phyloP scores from a whole-genome alignment of 2,888 invertebrate species.

The Micoletzkya japonica region DNA sequence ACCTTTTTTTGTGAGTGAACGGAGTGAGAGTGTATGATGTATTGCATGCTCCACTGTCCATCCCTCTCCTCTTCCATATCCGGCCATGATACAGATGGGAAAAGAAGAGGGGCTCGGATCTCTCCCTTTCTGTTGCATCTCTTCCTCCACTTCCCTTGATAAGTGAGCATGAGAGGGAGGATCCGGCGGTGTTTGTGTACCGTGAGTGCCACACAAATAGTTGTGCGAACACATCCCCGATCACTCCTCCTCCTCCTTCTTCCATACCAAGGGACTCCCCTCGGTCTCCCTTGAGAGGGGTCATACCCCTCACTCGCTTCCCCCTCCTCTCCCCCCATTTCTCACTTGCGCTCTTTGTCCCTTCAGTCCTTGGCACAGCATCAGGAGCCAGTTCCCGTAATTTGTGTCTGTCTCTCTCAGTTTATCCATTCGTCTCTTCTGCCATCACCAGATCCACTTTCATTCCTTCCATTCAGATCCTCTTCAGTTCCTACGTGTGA shows the following conservation, averaged over 20 bases:
- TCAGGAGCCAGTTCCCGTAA: no score
- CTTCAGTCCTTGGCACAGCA: neutral
- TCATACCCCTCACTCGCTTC: constrained; percentile 3
- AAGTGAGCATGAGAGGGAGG: no score
- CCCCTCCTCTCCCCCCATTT: neutral
- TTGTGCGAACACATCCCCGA: neutral
- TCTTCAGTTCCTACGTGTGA: neutral
- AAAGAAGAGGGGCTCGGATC: neutral
- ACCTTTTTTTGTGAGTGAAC: constrained; percentile 9
- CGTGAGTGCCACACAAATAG: no score
- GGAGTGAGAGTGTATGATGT: neutral
- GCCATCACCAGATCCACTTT: no score
- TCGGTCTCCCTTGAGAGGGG: neutral
- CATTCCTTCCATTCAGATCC: neutral
- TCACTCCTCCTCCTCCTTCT: neutral
- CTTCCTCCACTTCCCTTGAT: neutral
- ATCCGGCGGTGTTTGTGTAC: no score
- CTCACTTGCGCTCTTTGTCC: neutral
- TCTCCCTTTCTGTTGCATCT: constrained; percentile 11
- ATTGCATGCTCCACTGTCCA: neutral
- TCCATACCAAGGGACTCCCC: neutral
- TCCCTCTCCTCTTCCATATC: neutral
- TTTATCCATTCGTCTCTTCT: neutral
- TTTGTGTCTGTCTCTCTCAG: neutral
- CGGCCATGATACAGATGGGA: neutral